Conservation (phyloP, 2,113 vertebrate genomes). For the Sander vitreus region DNA sequence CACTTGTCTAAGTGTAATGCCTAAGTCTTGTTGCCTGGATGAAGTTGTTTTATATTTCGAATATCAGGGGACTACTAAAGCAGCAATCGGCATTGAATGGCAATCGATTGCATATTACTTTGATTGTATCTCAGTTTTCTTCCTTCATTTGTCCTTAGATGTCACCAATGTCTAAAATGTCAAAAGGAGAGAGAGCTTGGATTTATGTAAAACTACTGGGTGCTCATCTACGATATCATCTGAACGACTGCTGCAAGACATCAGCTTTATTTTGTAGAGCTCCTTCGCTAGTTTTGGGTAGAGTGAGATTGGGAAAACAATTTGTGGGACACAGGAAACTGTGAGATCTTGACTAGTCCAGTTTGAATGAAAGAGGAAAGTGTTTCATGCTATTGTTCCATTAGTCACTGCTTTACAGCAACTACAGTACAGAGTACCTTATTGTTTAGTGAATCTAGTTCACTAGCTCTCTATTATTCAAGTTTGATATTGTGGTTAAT, state of each 20-base stretch:
- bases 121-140: not conserved
- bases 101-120: not conserved
- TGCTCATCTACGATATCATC: not conserved
- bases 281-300: not conserved
- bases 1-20: conserved; percentile 10
- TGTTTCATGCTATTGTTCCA: not conserved
- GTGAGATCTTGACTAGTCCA: not conserved
- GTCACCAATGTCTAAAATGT: not conserved
- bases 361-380: not conserved
- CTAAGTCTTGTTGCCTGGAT: conserved; percentile 20
- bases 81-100: not conserved
- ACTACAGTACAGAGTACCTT: not conserved
- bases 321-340: not conserved
- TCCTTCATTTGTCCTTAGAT: not conserved
- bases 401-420: conserved; percentile 9
- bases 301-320: not conserved
- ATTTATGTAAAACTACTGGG: not conserved
- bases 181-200: not conserved
- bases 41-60: conserved; percentile 23
- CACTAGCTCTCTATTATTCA: not conserved
- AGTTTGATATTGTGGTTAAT: not conserved
- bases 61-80: conserved; percentile 19
- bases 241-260: not conserved
- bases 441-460: conserved; percentile 8
- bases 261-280: not conserved